These are phyloP conservation scores for Charanyca ferruginea DNA, from an alignment of 2,888 invertebrate genomes.

Conservation along the genomic window DNA sequence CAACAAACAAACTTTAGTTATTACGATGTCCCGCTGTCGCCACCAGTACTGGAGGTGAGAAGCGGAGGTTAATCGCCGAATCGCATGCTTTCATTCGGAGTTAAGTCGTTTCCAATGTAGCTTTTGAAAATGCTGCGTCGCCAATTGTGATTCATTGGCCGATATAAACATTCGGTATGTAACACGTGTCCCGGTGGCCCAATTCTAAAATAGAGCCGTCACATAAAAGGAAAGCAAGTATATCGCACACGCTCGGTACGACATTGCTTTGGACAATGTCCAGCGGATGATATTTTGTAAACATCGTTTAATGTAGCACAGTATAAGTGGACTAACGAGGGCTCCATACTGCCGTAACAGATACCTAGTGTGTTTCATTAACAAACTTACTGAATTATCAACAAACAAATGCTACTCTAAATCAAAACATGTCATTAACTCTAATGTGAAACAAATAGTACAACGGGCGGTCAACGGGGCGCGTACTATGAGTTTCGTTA, in stretches of 20 bases:
- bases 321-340: constrained; percentile 78
- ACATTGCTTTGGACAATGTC: constrained; percentile 88
- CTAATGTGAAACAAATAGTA: constrained; percentile 67
- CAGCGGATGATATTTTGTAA: constrained; percentile 86
- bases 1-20: constrained; percentile 82
- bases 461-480: constrained; percentile 33
- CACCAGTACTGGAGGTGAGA: constrained; percentile 58
- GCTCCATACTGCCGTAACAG: constrained; percentile 74
- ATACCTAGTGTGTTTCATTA: constrained; percentile 65
- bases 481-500: constrained; percentile 75
- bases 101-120: constrained; percentile 66
- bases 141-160: constrained; percentile 71
- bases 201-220: constrained; percentile 85
- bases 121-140: constrained; percentile 68
- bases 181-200: constrained; percentile 81
- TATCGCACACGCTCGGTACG: constrained; percentile 78
- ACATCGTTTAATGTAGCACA: constrained; percentile 85
- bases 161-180: constrained; percentile 76
- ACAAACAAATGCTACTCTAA: constrained; percentile 76
- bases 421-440: constrained; percentile 67
- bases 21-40: constrained; percentile 52
- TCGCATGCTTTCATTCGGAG: constrained; percentile 78
- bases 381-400: constrained; percentile 58
- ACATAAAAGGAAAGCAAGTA: constrained; percentile 83
- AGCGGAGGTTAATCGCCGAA: constrained; percentile 76